Percentiles rank a stretch among this genome's conserved stretches.
Evolutionary conservation across 2,888 invertebrate species (phyloP).

Genomic region (Ectobius pallidus): DNA sequence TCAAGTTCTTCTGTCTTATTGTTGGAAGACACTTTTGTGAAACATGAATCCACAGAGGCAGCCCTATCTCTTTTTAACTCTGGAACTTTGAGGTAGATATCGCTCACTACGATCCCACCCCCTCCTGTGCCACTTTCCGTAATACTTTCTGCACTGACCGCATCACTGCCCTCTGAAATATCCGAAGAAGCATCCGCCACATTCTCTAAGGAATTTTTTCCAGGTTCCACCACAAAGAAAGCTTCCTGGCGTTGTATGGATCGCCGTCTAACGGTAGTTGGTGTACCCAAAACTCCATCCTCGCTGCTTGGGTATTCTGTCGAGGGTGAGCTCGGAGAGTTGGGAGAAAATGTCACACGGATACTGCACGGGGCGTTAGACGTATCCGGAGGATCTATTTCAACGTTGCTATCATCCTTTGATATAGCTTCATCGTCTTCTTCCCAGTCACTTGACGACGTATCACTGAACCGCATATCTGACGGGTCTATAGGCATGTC

Average conservation of each 20-base stretch:
- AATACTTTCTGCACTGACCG: slow-evolving; percentile 35
- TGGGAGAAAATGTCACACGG: slow-evolving; percentile 63
- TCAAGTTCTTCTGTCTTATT: slow-evolving; percentile 71
- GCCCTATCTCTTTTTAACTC: slow-evolving; percentile 84
- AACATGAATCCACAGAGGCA: slow-evolving; percentile 87
- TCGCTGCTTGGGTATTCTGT: slow-evolving; percentile 48
- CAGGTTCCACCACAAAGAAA: slow-evolving; percentile 69
- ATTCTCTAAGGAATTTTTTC: slow-evolving; percentile 70
- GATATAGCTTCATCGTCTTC: slow-evolving; percentile 36
- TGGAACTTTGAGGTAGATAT: slow-evolving; percentile 80
- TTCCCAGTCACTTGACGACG: slow-evolving; percentile 43
- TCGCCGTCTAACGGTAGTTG: slow-evolving; percentile 60
- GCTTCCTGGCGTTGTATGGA: slow-evolving; percentile 85
- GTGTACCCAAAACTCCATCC: slow-evolving; percentile 17
- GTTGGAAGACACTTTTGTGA: slow-evolving; percentile 72
- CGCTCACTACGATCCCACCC: slow-evolving; percentile 59
- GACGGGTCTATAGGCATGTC: slow-evolving; percentile 1
- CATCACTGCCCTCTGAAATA: slow-evolving; percentile 55
- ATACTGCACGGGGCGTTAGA: slow-evolving; percentile 62
- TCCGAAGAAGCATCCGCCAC: slow-evolving; percentile 60
- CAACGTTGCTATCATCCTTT: slow-evolving; percentile 32
- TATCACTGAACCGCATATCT: slow-evolving; percentile 57
- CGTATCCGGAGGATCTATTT: slow-evolving; percentile 44
- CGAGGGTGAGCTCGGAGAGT: slow-evolving; percentile 55
- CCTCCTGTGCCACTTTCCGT: slow-evolving; percentile 53